Conservation (phyloP, 2,113 vertebrate species). For the Pongo pygmaeus region DNA sequence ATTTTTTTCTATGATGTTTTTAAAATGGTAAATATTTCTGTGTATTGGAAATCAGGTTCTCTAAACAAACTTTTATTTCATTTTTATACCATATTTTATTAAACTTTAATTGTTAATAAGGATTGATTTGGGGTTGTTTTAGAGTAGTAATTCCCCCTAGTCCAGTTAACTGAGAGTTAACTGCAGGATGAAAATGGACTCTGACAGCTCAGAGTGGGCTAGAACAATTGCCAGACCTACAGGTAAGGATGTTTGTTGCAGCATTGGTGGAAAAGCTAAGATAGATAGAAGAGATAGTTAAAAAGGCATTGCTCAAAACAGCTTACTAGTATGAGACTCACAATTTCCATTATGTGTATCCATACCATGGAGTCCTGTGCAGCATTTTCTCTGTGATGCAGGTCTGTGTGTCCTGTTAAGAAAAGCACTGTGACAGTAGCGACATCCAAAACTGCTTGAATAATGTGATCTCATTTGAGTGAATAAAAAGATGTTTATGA, state of each 20-base stretch:
- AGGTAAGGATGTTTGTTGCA: background rate
- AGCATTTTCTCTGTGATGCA: background rate
- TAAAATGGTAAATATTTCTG: background rate
- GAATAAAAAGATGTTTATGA: background rate
- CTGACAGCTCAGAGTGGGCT: background rate
- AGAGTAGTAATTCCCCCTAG: background rate
- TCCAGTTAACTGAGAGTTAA: background rate
- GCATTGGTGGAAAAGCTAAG: background rate
- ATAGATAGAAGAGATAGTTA: background rate
- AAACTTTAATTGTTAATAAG: background rate
- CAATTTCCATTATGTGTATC: rapidly evolving
- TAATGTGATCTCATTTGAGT: constrained; percentile 11
- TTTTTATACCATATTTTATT: background rate
- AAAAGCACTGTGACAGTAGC: background rate
- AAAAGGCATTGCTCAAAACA: background rate
- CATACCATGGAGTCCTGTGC: rapidly evolving
- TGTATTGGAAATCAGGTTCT: constrained; percentile 6
- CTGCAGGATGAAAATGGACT: background rate
- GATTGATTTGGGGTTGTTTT: background rate
- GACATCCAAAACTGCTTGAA: background rate
- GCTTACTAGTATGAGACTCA: background rate
- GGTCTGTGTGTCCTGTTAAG: background rate
- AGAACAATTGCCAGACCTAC: background rate
- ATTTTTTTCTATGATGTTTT: background rate
- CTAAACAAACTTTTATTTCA: constrained; percentile 24